A percentile compares a stretch with the other conserved stretches of the same genome.
phyloP scores from a whole-genome alignment of 2,113 vertebrate species.

The Pterophyllum scalare region DNA sequence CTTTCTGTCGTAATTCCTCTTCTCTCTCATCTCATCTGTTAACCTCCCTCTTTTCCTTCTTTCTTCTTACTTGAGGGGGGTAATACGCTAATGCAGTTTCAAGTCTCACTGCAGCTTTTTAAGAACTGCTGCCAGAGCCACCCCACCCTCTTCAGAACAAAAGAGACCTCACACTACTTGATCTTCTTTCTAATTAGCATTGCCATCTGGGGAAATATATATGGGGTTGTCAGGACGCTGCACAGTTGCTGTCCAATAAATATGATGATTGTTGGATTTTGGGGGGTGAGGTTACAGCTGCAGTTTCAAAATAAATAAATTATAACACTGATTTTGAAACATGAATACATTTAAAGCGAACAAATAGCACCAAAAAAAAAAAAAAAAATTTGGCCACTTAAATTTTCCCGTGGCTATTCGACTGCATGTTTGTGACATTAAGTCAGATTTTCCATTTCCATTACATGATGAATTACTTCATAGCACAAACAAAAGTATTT shows the following conservation, averaged over 20 bases:
- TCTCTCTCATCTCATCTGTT: background rate
- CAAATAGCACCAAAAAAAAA: background rate
- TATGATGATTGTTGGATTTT: conserved; percentile 22
- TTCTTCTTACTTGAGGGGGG: conserved; percentile 32
- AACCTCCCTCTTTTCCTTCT: background rate
- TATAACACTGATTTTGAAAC: conserved; percentile 2
- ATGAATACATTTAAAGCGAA: conserved; percentile 34
- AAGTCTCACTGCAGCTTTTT: conserved; percentile 37
- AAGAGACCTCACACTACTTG: conserved; percentile 58
- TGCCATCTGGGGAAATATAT: conserved; percentile 55
- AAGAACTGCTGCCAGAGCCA: conserved; percentile 66
- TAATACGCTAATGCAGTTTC: conserved; percentile 66
- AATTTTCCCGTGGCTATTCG: conserved; percentile 1
- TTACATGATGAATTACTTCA: conserved; percentile 39
- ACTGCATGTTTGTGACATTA: conserved; percentile 46
- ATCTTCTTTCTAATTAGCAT: conserved; percentile 44
- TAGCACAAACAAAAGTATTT: conserved; percentile 37
- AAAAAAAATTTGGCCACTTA: conserved; percentile 5
- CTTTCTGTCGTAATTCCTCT: background rate
- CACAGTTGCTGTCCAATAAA: conserved; percentile 12
- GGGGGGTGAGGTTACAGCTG: background rate
- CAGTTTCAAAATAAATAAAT: background rate
- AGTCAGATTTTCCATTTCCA: conserved; percentile 54
- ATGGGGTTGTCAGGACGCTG: conserved; percentile 30
- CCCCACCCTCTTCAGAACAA: conserved; percentile 42